Conservation (phyloP, 2,113 vertebrate genomes). For the Sebastes schlegelii region DNA sequence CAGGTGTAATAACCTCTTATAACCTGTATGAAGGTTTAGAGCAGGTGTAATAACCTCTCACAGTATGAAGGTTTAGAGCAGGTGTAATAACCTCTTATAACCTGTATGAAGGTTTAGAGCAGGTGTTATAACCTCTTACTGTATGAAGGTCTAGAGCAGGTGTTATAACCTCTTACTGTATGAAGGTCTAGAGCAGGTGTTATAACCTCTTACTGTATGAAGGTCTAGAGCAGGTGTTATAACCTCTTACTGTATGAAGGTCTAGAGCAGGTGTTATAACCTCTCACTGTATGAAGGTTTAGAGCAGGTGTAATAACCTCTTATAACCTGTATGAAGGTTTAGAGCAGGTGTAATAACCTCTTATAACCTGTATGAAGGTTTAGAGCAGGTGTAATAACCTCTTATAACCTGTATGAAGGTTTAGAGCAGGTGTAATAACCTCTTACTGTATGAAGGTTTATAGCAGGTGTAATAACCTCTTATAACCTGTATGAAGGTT, state of each 20-base stretch:
- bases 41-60: too few species aligned
- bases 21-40: neutral
- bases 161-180: neutral
- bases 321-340: neutral
- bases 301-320: neutral
- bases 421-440: too few species aligned
- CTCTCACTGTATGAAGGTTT: neutral
- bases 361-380: neutral
- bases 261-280: slow-evolving; percentile 27
- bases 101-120: too few species aligned
- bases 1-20: slow-evolving; percentile 12
- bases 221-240: neutral
- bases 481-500: too few species aligned
- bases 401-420: too few species aligned
- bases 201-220: neutral
- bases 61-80: too few species aligned
- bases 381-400: too few species aligned
- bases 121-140: too few species aligned
- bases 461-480: too few species aligned
- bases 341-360: slow-evolving; percentile 20
- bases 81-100: too few species aligned
- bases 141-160: too few species aligned
- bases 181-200: slow-evolving; percentile 34
- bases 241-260: neutral
- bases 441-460: too few species aligned